phyloP scores from a whole-genome alignment of 2,888 invertebrate species.

The Mallateleia sp. region DNA sequence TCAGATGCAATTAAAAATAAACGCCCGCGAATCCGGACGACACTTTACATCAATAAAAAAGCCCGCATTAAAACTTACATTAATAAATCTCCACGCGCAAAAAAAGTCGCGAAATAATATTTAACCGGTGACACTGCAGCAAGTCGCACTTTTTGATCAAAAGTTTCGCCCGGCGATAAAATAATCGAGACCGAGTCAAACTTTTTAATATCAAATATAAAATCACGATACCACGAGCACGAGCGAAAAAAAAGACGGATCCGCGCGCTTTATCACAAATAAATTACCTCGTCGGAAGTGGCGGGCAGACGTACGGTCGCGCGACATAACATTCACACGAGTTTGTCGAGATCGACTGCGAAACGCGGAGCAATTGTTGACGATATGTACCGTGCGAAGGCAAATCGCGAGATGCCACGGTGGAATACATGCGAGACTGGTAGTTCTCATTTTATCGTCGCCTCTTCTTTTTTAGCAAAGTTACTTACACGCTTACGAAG shows the following conservation, averaged over 20 bases:
- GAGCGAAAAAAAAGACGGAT: neutral
- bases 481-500: no score
- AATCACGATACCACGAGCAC: constrained; percentile 12
- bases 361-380: constrained; percentile 24
- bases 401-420: constrained; percentile 64
- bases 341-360: constrained; percentile 30
- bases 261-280: neutral
- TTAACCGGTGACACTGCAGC: constrained; percentile 58
- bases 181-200: neutral
- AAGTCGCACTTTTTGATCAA: constrained; percentile 63
- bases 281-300: constrained; percentile 2
- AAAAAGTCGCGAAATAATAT: constrained; percentile 62
- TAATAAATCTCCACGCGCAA: constrained; percentile 42
- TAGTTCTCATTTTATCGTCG: constrained; percentile 69
- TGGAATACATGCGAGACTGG: constrained; percentile 42
- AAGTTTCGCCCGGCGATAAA: constrained; percentile 49
- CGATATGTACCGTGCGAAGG: constrained; percentile 66
- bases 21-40: constrained; percentile 9
- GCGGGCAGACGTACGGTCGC: constrained; percentile 5
- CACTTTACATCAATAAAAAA: constrained; percentile 24
- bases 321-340: constrained; percentile 17
- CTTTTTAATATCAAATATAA: constrained; percentile 15
- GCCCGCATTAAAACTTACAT: constrained; percentile 48
- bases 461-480: no score
- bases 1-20: constrained; percentile 59